These are phyloP conservation scores for Sorex araneus DNA, from an alignment of 2,113 vertebrate species.

Conservation along the genomic window DNA sequence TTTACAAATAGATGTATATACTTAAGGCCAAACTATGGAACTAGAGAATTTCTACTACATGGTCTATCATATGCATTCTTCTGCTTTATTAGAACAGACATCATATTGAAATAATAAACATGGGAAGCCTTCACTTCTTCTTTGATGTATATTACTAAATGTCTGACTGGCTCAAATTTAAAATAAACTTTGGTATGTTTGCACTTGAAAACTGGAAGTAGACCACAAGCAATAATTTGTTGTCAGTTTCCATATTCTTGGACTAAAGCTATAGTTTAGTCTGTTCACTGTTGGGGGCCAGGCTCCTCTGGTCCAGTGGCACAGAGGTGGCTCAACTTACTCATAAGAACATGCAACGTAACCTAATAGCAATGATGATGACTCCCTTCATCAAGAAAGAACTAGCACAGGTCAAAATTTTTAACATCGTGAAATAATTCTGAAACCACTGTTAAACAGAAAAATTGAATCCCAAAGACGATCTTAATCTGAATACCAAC, in stretches of 20 bases:
- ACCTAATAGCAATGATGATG: slow-evolving; percentile 88
- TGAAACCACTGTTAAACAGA: slow-evolving; percentile 83
- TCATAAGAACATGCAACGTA: slow-evolving; percentile 80
- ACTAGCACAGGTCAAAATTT: slow-evolving; percentile 85
- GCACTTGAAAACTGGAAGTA: slow-evolving; percentile 90
- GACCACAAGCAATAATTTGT: slow-evolving; percentile 90
- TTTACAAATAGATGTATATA: slow-evolving; percentile 92
- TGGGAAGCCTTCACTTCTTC: slow-evolving; percentile 87
- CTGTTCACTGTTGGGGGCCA: slow-evolving; percentile 86
- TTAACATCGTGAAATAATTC: slow-evolving; percentile 88
- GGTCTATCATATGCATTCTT: slow-evolving; percentile 87
- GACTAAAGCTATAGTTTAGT: slow-evolving; percentile 91
- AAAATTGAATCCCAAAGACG: background rate
- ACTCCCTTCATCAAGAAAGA: slow-evolving; percentile 92
- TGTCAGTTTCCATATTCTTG: slow-evolving; percentile 87
- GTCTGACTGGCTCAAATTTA: slow-evolving; percentile 89
- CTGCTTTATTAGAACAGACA: slow-evolving; percentile 91
- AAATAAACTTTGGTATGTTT: slow-evolving; percentile 90
- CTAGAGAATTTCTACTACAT: slow-evolving; percentile 88
- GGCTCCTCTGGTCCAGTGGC: slow-evolving; percentile 83
- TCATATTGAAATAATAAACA: slow-evolving; percentile 92
- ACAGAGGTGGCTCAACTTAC: slow-evolving; percentile 89
- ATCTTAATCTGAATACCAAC: slow-evolving; percentile 61
- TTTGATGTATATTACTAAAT: slow-evolving; percentile 90
- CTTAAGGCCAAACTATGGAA: slow-evolving; percentile 89